Base-by-base conservation (phyloP, 2,888 invertebrate species). In the Athalia cordata region DNA sequence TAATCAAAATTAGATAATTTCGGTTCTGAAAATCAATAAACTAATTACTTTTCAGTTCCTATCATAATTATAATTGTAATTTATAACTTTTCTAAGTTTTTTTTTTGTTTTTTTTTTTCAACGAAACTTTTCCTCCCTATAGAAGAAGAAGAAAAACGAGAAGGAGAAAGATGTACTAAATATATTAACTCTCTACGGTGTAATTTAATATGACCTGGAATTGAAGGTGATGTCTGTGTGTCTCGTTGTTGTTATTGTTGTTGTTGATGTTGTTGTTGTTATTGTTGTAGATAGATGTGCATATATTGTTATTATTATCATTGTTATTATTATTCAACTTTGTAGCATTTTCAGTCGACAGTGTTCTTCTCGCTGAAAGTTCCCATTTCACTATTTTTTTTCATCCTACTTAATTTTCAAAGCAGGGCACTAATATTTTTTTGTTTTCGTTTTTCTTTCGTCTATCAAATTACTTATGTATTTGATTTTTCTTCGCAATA, bases 191-290 rank as follows among this genome's bases (percentile, higher is more conserved):
- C 45, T 47, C 57, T 52, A 62, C 62, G 55, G 43, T 64, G 75
- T 65, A 70, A 78, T 67, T 78, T 64, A 59, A 76, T 50, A 79
- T 78, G 72, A 75, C 77, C 75, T 64, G 67, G 47, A 52, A 72
- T 79, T 80, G 82, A 80, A 80, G 83, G 79, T 84, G 82, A 83
- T 85, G 85, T 86, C 80, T 82, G 83, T 85, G 85, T 85, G 83
- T 84, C 83, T 81, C 80, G 81, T 83, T 85, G 81, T 84, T 83
- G 80, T 83, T 81, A 50, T 52, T 59, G 68, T 68, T 61, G 80
- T 86, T 83, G 81, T 83, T 81, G 80, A 82, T 82, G 83, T 82
- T 81, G 81, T 82, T 75, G 77, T 81, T 79, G 72, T 75, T 78
- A 77, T 57, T 15, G 29, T n/a, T 75, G 83, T 83, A 82, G 81